Evolutionary conservation across 2,888 invertebrate species (phyloP).

Genomic region (Buathra laborator): DNA sequence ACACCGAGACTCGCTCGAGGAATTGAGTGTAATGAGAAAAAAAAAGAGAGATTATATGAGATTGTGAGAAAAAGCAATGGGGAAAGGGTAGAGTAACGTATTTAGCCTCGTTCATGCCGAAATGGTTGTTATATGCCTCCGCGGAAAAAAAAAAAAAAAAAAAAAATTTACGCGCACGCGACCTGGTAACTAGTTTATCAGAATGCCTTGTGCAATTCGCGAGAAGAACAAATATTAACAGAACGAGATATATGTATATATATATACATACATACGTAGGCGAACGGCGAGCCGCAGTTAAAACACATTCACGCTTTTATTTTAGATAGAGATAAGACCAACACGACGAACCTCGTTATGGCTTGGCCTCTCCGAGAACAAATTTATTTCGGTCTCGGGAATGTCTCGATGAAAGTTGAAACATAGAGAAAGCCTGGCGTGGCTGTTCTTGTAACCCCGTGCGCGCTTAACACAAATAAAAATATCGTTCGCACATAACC

Average conservation of each 20-base stretch:
- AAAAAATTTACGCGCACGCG: slow-evolving; percentile 51
- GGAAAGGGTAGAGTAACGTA: neutral
- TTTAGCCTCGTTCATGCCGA: slow-evolving; percentile 51
- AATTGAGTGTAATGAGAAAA: slow-evolving; percentile 31
- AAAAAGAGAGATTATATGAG: slow-evolving; percentile 19
- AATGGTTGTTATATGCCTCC: slow-evolving; percentile 50
- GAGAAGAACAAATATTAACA: slow-evolving; percentile 40
- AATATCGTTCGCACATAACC: neutral
- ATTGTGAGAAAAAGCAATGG: slow-evolving; percentile 23
- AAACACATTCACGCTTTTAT: slow-evolving; percentile 32
- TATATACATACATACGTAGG: neutral
- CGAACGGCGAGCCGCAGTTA: neutral
- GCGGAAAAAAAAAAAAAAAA: slow-evolving; percentile 36
- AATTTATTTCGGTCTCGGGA: slow-evolving; percentile 43
- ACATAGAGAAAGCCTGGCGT: neutral
- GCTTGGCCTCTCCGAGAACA: slow-evolving; percentile 12
- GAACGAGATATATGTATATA: neutral
- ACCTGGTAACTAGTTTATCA: slow-evolving; percentile 57
- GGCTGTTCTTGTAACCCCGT: neutral
- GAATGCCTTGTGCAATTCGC: slow-evolving; percentile 57
- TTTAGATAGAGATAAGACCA: slow-evolving; percentile 28
- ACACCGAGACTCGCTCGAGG: slow-evolving; percentile 23
- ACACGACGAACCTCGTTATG: slow-evolving; percentile 8
- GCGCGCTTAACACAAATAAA: neutral
- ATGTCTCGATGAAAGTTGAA: slow-evolving; percentile 31